phyloP scores from a whole-genome alignment of 2,797 vertebrate species.

The Holocentrus rufus region DNA sequence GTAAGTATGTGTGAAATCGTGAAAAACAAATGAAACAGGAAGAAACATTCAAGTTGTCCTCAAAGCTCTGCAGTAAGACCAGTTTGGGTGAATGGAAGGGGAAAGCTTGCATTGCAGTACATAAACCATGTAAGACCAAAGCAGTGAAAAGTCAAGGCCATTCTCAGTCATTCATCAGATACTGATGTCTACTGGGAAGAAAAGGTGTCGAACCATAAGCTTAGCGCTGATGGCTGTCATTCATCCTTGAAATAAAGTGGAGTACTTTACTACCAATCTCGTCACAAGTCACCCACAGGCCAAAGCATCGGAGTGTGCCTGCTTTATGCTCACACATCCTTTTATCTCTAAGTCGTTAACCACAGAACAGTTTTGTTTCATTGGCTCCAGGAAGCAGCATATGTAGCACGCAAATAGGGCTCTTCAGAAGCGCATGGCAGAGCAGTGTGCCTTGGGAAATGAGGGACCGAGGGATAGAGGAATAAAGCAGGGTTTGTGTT shows the following conservation, averaged over 20 bases:
- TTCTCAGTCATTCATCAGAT: conserved; percentile 83
- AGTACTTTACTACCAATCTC: conserved; percentile 63
- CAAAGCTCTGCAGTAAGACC: conserved; percentile 81
- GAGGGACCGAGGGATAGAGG: conserved; percentile 40
- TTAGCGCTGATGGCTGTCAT: conserved; percentile 74
- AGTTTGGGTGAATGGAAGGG: conserved; percentile 73
- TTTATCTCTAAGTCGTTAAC: conserved; percentile 55
- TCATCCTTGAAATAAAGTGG: conserved; percentile 74
- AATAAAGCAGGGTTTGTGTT: conserved; percentile 51
- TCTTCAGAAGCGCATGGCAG: conserved; percentile 63
- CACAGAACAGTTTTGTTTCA: conserved; percentile 65
- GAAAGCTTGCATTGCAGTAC: conserved; percentile 77
- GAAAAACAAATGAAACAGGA: conserved; percentile 70
- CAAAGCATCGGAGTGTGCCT: conserved; percentile 46
- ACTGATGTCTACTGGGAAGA: conserved; percentile 77
- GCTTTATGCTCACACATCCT: conserved; percentile 62
- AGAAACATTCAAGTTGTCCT: conserved; percentile 84
- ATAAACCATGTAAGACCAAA: conserved; percentile 76
- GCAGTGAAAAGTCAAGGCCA: conserved; percentile 81
- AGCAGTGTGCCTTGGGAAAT: conserved; percentile 64
- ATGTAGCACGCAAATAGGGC: conserved; percentile 58
- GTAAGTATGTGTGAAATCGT: conserved; percentile 56
- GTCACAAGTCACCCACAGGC: conserved; percentile 60
- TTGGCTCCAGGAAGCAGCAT: conserved; percentile 74
- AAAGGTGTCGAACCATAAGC: conserved; percentile 77